Evolutionary conservation across 2,113 vertebrate genomes (phyloP), one percentile per base, ranked within the genome.

Genomic region (Rissa tridactyla): DNA sequence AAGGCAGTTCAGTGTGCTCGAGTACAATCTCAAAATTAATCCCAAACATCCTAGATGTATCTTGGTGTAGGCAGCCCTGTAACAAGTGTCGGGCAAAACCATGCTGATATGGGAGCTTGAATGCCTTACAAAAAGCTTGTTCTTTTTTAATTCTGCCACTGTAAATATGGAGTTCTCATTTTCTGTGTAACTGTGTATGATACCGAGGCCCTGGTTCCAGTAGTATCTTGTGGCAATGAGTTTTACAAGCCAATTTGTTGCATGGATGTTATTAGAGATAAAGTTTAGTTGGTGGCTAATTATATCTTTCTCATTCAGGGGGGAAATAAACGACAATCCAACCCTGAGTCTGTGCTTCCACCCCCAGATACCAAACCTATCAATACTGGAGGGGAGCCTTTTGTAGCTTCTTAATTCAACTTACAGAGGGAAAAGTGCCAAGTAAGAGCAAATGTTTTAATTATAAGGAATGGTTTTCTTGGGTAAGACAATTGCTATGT

Each of bases 361-460:
- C 26, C 65, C 21, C 2, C 17, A 57, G 44, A 60, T 65, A 88
- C 51, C 20, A 92, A 82, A 69, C 27, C 72, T 62, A n/a, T 54
- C 42, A 71, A 61, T 82, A 62, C 47, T 86, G 46, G 42, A 95
- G 52, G 60, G 61, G 38, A 94, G 86, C 46, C 49, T 52, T 91
- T 73, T 64, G 23, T 68, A 60, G 40, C 54, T 93, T 90, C 88
- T 94, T 89, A 85, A 90, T 94, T 97, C 91, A 94, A 93, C 75
- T 95, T 91, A 46, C 16, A 66, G 90, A 76, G 75, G 62, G 72
- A 91, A 71, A 93, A 96, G 61, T 95, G 88, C 83, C 80, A 97
- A 97, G 91, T 87, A 96, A 96, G 93, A 97, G 96, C 90, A 97
- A 98, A 97, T 90, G 76, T 90, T 97, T 98, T 98, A 97, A 97